Percentiles rank a stretch among this genome's conserved stretches.
phyloP scores from a whole-genome alignment of 2,888 invertebrate species.

The Phaonia tiefii region DNA sequence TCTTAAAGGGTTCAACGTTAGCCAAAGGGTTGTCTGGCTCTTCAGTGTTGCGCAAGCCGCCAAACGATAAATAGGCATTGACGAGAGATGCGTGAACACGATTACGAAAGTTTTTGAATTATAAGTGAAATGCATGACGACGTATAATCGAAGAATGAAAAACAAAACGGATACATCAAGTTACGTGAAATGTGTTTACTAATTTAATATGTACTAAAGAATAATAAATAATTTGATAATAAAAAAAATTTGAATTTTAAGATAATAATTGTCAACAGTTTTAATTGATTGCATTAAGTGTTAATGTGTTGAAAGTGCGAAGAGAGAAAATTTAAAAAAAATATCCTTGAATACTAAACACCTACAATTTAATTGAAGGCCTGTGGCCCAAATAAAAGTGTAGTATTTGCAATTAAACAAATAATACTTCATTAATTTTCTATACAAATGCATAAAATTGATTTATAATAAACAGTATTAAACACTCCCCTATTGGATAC shows the following conservation, averaged over 20 bases:
- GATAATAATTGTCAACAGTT: too few species aligned
- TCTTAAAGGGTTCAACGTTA: slow-evolving; percentile 50
- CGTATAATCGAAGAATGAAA: too few species aligned
- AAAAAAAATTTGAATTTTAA: not conserved
- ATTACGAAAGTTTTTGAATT: not conserved
- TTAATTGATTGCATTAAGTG: not conserved
- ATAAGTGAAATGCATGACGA: not conserved
- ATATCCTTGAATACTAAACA: too few species aligned
- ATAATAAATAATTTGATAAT: not conserved
- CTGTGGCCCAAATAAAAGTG: too few species aligned
- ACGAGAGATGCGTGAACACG: too few species aligned
- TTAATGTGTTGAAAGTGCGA: not conserved
- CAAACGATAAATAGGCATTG: slow-evolving; percentile 40
- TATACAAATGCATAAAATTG: too few species aligned
- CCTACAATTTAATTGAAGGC: too few species aligned
- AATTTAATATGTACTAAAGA: slow-evolving; percentile 5
- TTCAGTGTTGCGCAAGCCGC: slow-evolving; percentile 60
- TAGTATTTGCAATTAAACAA: too few species aligned
- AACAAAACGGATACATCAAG: not conserved
- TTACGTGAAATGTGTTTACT: too few species aligned
- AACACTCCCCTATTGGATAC: too few species aligned
- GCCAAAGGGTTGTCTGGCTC: slow-evolving; percentile 54
- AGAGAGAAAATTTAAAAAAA: slow-evolving; percentile 18
- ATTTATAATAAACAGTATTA: too few species aligned
- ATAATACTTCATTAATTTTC: too few species aligned